Base-by-base conservation (phyloP, 2,888 invertebrate genomes). In the Tetranychus truncatus region DNA sequence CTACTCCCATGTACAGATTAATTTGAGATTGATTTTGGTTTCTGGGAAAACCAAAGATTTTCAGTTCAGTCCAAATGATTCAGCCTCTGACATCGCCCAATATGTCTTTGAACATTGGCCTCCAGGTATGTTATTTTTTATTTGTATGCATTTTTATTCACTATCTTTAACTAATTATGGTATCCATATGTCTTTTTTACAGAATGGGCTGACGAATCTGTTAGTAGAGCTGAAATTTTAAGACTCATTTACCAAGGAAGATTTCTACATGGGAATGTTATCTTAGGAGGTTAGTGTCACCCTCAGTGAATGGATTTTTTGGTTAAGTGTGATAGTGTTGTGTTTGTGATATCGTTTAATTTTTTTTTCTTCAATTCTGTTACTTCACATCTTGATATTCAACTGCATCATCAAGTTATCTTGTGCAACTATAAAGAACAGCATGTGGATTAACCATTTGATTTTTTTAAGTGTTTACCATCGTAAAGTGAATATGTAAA, bases 71-170 rank as follows among this genome's bases (percentile, higher is more conserved):
- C 94, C 95, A 78, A 91, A 90, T 82, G 95, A 95, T 85, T 95
- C 96, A 79, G 99, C 97, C 81, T 93, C 95, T 81, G 96, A 97
- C 85, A 96, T 99, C 84, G 95, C 97, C 81, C 92, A 96, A 86
- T 91, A 92, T 87, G 96, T 99, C 82, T 97, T 95, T 87, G 95
- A 95, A 84, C 93, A 95, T 85, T 99, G 99, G 99, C 96, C 97
- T 78, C 90, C 92, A 88, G 96, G 97, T 96, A 24, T 67, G 6
- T 67, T 21, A 24, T 21, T 55, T 55, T 55, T 6, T 15, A 15
- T 67, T 67, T 67, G 18, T 67, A 8, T 18, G 9, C 24, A 67
- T 18, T 21, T 67, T 67, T 67, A 18, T 67, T 67, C 20, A 15
- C 67, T 21, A 3, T 67, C 1, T 6, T 67, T 67, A 44, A 72